Percentiles rank a stretch among this genome's conserved stretches.
Evolutionary conservation across 2,113 vertebrate species (phyloP).

Genomic region (Bos javanicus): DNA sequence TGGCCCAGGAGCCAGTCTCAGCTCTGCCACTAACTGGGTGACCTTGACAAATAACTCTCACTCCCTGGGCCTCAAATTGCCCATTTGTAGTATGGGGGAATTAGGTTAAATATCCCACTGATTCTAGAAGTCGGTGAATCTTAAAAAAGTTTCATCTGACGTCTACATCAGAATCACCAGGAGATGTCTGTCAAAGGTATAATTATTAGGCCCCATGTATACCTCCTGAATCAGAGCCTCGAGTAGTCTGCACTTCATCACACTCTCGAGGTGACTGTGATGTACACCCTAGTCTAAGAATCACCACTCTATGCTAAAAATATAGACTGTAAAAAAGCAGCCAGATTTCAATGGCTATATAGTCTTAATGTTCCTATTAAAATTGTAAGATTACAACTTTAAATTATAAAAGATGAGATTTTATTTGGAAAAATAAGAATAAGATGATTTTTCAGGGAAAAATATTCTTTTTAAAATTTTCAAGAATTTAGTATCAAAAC

Average conservation of each 20-base stretch:
- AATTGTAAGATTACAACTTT: neutral
- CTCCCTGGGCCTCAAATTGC: neutral
- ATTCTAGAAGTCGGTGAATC: neutral
- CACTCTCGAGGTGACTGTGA: neutral
- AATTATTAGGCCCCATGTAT: neutral
- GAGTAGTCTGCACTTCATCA: neutral
- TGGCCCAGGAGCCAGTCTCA: neutral
- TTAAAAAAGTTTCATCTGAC: neutral
- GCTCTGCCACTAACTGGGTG: neutral
- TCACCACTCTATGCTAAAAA: neutral
- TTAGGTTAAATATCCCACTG: neutral
- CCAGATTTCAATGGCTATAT: neutral
- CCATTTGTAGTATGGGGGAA: neutral
- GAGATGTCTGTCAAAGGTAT: neutral
- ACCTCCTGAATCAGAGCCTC: neutral
- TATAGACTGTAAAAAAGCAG: neutral
- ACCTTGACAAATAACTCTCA: neutral
- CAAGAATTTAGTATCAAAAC: neutral
- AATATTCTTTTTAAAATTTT: neutral
- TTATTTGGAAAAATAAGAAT: constrained; percentile 7
- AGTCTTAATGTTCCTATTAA: neutral
- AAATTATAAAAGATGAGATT: neutral
- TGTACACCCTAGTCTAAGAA: neutral
- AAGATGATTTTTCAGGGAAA: neutral
- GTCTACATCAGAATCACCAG: neutral